Evolutionary conservation across 2,888 invertebrate species (phyloP), one percentile per base, ranked within the genome.

Genomic region (Amphipoea lucens): DNA sequence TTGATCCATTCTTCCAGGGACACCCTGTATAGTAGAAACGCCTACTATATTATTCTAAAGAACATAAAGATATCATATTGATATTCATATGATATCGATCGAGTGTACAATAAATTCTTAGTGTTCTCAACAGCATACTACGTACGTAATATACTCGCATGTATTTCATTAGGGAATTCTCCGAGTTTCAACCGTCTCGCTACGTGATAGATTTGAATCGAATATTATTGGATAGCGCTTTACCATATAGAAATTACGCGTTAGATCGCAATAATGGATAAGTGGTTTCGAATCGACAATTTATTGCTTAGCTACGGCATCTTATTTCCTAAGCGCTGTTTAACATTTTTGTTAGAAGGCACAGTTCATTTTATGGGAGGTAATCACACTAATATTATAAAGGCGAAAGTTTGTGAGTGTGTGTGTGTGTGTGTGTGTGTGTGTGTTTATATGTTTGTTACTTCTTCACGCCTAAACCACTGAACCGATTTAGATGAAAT

Each of bases 181-280:
- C 67, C 72, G 62, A 84, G 68, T 68, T 79, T 73, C 65, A 79
- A 62, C 29, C 65, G 65, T 70, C 81, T 80, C 9, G 57, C 45
- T 82, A 80, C 81, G 82, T 80, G 73, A 80, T 85, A 74, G 73
- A 80, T 85, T 85, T 85, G 73, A 85, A 85, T 80, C 40, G 72
- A 80, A 82, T 73, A 85, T 70, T 85, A 82, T 82, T 70, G 69
- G 60, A 84, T 84, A 70, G 40, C 65, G 42, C 60, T 73, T 70
- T 79, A 73, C 63, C 63, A 69, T 62, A 73, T 73, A 74, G 72
- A 80, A 80, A 82, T 80, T 85, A 80, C 57, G 54, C 60, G 72
- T 73, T 69, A 62, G 36, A 85, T 69, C 60, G 63, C 81, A 73
- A 85, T 70, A 74, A 85, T 60, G 42, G 48, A 79, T 72, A 60